A percentile compares a stretch with the other conserved stretches of the same genome.
phyloP scores from a whole-genome alignment of 2,888 invertebrate genomes.

The Cloeon dipterum region DNA sequence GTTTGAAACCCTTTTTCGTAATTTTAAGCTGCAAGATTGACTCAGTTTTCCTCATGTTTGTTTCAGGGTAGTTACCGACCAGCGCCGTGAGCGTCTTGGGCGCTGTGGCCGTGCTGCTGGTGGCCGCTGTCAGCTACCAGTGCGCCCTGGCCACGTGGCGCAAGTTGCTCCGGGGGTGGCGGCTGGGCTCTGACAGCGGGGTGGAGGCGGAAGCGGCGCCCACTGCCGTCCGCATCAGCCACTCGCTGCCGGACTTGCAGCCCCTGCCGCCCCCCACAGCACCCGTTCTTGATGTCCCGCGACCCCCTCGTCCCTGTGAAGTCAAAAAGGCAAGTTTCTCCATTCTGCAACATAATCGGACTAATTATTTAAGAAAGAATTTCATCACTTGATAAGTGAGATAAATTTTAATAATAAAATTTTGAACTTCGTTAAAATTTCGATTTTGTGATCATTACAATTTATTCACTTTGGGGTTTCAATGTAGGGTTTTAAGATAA shows the following conservation, averaged over 20 bases:
- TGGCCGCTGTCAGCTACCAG: slow-evolving; percentile 48
- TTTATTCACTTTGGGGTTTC: too few relatives aligned
- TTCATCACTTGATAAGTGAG: too few relatives aligned
- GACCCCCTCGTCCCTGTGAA: slow-evolving; percentile 45
- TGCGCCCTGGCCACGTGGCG: slow-evolving; percentile 44
- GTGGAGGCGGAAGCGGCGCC: slow-evolving; percentile 14
- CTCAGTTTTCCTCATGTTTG: too few relatives aligned
- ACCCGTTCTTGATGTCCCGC: too few relatives aligned
- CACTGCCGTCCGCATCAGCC: slow-evolving; percentile 47
- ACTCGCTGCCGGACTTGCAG: slow-evolving; percentile 50
- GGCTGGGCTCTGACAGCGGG: slow-evolving; percentile 14
- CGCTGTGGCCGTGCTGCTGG: slow-evolving; percentile 33
- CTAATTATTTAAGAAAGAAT: too few relatives aligned
- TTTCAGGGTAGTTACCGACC: background rate
- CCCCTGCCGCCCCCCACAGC: slow-evolving; percentile 30
- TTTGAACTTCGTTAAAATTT: too few relatives aligned
- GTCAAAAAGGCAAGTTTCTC: slow-evolving; percentile 44
- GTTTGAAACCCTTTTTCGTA: too few relatives aligned
- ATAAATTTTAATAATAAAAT: too few relatives aligned
- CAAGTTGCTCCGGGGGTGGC: slow-evolving; percentile 26
- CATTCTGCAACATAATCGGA: too few relatives aligned
- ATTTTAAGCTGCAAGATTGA: too few relatives aligned
- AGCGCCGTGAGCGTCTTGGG: slow-evolving; percentile 31
- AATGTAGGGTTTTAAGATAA: too few relatives aligned
- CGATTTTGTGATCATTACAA: too few relatives aligned